A percentile compares a stretch with the other conserved stretches of the same genome.
Evolutionary conservation across 2,797 vertebrate genomes (phyloP).

Genomic region (Huso huso): DNA sequence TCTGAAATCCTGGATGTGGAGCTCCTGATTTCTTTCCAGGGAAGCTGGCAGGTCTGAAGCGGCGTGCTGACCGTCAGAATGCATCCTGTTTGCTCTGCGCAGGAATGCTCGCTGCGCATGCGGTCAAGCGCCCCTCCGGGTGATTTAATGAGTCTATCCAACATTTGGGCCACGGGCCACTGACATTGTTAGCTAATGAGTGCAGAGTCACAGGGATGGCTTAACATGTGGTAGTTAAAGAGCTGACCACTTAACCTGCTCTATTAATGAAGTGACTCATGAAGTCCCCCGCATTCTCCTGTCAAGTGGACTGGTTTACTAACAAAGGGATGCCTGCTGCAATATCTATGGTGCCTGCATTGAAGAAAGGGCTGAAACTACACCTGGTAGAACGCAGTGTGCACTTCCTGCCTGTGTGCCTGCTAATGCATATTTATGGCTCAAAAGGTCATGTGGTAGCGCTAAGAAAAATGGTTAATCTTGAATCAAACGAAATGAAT

Average conservation of each 20-base stretch:
- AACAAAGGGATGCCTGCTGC: not conserved
- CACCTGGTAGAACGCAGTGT: too few species aligned
- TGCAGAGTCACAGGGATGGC: constrained; percentile 44
- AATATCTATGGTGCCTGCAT: too few species aligned
- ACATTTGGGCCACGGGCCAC: not conserved
- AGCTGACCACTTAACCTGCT: constrained; percentile 35
- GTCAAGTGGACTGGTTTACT: not conserved
- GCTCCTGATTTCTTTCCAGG: not conserved
- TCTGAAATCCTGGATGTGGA: too few species aligned
- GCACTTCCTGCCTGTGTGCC: too few species aligned
- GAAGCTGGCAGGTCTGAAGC: not conserved
- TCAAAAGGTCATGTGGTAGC: too few species aligned
- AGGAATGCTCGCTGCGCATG: not conserved
- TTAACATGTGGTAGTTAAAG: constrained; percentile 32
- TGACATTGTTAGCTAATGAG: constrained; percentile 25
- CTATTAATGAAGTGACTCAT: not conserved
- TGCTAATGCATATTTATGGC: too few species aligned
- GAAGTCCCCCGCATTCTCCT: not conserved
- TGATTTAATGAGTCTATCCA: constrained; percentile 1
- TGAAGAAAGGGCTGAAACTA: too few species aligned
- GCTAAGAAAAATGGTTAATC: too few species aligned
- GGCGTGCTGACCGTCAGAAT: not conserved
- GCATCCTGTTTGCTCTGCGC: not conserved
- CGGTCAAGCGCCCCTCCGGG: not conserved
- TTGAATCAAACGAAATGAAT: too few species aligned